Evolutionary conservation across 2,113 vertebrate species (phyloP).

Genomic region (Lophotis ruficrista): DNA sequence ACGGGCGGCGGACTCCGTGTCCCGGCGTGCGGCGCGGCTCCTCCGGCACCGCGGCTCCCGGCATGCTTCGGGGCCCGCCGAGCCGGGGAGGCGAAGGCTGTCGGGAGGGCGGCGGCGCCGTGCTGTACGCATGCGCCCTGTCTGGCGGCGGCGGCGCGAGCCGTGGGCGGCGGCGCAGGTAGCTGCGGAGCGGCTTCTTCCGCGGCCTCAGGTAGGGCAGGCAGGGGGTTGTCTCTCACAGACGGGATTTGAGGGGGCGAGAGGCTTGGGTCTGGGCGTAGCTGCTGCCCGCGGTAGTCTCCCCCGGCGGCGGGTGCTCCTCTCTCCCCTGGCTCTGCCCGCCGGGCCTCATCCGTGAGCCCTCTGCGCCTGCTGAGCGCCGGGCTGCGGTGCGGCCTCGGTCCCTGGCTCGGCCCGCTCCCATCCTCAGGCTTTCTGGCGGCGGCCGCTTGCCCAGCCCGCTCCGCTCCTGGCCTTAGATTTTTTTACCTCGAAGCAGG

Average conservation of each 20-base stretch:
- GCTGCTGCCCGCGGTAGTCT: background rate
- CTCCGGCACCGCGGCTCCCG: background rate
- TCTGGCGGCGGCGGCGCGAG: fast-evolving
- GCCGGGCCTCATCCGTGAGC: background rate
- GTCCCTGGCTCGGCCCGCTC: background rate
- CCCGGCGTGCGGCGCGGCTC: background rate
- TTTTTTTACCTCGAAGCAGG: background rate
- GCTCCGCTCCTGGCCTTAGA: too few species aligned
- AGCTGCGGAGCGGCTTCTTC: fast-evolving
- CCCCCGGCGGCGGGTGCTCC: background rate
- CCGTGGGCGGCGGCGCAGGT: background rate
- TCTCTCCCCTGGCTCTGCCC: background rate
- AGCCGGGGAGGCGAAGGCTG: too few species aligned
- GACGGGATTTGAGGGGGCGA: fast-evolving
- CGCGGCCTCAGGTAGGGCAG: background rate
- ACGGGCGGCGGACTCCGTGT: fast-evolving
- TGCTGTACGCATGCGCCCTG: background rate
- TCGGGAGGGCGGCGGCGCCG: too few species aligned
- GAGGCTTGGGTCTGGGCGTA: fast-evolving
- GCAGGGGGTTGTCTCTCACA: fast-evolving
- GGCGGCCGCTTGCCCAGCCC: background rate
- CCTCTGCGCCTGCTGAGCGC: background rate
- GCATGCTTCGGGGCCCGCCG: fast-evolving
- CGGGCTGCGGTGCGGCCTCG: background rate
- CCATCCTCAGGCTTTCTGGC: too few species aligned